phyloP scores from a whole-genome alignment of 2,797 vertebrate genomes.

The Picus viridis region DNA sequence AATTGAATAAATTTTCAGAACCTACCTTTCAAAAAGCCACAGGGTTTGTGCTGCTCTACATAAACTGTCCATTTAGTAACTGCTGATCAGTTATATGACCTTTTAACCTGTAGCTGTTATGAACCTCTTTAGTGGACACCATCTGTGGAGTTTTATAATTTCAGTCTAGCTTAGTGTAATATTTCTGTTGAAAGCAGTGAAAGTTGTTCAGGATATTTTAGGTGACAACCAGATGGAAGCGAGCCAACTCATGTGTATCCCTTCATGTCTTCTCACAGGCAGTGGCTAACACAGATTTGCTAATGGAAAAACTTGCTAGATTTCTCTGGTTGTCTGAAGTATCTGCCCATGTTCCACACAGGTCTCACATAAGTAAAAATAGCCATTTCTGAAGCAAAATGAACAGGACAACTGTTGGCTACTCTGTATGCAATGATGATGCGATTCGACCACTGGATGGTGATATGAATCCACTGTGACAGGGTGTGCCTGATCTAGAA shows the following conservation, averaged over 20 bases:
- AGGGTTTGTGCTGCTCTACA: neutral
- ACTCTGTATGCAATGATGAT: neutral
- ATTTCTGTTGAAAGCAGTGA: neutral
- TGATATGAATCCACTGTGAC: neutral
- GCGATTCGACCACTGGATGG: neutral
- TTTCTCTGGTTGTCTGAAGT: neutral
- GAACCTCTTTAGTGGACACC: neutral
- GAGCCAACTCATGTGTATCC: neutral
- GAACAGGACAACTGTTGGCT: neutral
- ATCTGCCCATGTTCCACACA: neutral
- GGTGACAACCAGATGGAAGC: neutral
- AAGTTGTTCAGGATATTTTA: neutral
- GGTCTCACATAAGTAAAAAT: neutral
- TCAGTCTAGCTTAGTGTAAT: fast-evolving
- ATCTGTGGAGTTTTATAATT: neutral
- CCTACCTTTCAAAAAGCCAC: neutral
- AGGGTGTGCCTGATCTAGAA: neutral
- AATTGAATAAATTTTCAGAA: conserved; percentile 30
- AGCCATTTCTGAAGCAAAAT: neutral
- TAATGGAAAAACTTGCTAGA: neutral
- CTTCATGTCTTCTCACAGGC: neutral
- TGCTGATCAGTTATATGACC: neutral
- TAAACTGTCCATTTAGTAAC: neutral
- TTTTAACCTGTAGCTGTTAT: neutral
- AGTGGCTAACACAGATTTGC: neutral